A percentile compares a stretch with the other conserved stretches of the same genome.
phyloP scores from a whole-genome alignment of 2,797 vertebrate genomes.

The Vespertilio murinus region DNA sequence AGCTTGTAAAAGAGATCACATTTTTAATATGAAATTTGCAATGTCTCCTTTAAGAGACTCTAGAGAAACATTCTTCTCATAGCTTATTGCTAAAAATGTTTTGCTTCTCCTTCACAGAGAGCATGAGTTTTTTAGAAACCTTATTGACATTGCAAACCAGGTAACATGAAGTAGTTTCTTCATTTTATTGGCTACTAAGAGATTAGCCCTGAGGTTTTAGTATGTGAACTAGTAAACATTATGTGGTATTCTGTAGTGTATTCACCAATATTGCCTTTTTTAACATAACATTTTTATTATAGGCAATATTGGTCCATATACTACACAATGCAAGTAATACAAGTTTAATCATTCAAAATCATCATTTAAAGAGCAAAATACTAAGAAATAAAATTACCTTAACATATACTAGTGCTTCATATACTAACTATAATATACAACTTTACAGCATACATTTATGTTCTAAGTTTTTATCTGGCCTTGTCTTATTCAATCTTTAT shows the following conservation, averaged over 20 bases:
- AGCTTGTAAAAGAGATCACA: not conserved
- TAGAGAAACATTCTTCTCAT: constrained; percentile 56
- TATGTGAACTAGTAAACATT: not conserved
- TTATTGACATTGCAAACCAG: constrained; percentile 3
- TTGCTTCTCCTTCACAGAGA: not conserved
- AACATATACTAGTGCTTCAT: constrained; percentile 80
- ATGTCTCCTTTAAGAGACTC: constrained; percentile 14
- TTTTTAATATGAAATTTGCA: not conserved
- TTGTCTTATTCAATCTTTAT: not conserved
- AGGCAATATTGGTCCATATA: constrained; percentile 88
- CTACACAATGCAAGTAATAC: constrained; percentile 89
- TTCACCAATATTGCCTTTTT: not conserved
- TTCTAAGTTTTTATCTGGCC: not conserved
- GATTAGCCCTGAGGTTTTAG: not conserved
- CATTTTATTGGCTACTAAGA: not conserved
- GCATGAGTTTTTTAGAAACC: constrained; percentile 33
- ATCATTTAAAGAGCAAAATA: constrained; percentile 87
- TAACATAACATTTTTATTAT: constrained; percentile 88
- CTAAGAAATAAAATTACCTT: constrained; percentile 86
- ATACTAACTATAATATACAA: not conserved
- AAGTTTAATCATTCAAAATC: constrained; percentile 87
- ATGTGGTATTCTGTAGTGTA: not conserved
- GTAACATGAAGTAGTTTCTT: not conserved
- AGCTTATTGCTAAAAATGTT: constrained; percentile 49
- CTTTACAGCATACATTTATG: not conserved